Base-by-base conservation (phyloP, 1,140 invertebrate species). In the Oppia nitens region DNA sequence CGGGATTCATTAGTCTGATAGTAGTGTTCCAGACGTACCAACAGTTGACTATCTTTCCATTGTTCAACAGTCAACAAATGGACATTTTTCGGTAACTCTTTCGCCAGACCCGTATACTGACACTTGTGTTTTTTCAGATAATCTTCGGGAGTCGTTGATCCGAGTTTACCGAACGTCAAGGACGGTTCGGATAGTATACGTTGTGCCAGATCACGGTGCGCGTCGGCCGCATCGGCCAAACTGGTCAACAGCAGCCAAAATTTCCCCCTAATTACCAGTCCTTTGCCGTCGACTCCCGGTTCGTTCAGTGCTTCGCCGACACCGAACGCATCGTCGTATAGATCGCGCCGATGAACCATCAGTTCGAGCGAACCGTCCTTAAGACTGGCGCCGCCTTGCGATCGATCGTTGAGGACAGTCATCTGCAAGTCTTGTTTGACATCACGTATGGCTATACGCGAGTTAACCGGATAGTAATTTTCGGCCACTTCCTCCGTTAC, bases 381-480 rank as follows among this genome's bases (percentile, higher is more conserved):
- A 2, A 91, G 71, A 64, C 86, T 89, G 2, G 78, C 74, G 0
- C 88, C 92, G 23, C 91, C 93, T 72, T 96, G 83, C 0, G 85
- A 78, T 57, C 93, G 74, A 70, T 97, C 93, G 28, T 74, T 79
- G 17, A 79, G 72, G 60, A 95, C 83, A 0, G 77, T 70, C 32
- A 78, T 63, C 63, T 68, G 74, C 29, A 62, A 3, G 2, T 25
- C 28, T 28, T 28, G 25, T 6, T 58, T 47, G 20, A 48, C 52
- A 28, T 63, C 60, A 4, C 50, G 6, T 0, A 63, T 20, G 14
- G 47, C 9, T 14, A 96, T 90, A 59, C 84, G 78, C 3, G 83
- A 83, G 20, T 87, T 92, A 0, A 97, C 78, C 0, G 94, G 94
- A 71, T 91, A 96, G 71, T 95, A 97, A 71, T 98, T 98, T 1